These are phyloP conservation scores for Carassius gibelio DNA, from an alignment of 2,113 vertebrate genomes.

Conservation along the genomic window DNA sequence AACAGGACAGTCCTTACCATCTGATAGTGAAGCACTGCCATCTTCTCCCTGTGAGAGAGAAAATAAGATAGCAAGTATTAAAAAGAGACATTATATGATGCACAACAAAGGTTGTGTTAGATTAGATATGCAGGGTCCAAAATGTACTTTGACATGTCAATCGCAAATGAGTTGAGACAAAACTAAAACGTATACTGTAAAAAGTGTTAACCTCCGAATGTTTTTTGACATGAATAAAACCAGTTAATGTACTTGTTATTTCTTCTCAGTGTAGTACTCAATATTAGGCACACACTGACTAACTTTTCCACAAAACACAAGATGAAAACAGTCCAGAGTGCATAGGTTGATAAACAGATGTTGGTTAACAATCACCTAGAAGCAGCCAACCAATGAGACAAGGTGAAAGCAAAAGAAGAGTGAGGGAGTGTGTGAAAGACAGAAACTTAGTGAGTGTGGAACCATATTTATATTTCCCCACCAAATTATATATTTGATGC, in stretches of 20 bases:
- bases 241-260: background rate
- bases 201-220: background rate
- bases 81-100: background rate
- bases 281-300: background rate
- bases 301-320: slow-evolving; percentile 4
- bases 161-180: background rate
- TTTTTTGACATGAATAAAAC: background rate
- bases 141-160: background rate
- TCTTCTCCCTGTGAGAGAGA: slow-evolving; percentile 84
- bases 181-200: background rate
- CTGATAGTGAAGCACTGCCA: slow-evolving; percentile 80
- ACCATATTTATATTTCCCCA: slow-evolving; percentile 5
- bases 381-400: background rate
- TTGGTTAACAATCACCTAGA: slow-evolving; percentile 12
- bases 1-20: slow-evolving; percentile 80
- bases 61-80: background rate
- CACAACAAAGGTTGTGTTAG: background rate
- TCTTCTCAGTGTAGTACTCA: background rate
- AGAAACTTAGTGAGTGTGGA: background rate
- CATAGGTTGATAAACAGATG: background rate
- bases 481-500: background rate
- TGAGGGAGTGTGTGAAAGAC: background rate
- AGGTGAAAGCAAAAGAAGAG: no score
- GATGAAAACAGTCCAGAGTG: background rate
- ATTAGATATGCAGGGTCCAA: background rate